Conservation (phyloP, 2,113 vertebrate genomes). For the Laticauda laticaudata region DNA sequence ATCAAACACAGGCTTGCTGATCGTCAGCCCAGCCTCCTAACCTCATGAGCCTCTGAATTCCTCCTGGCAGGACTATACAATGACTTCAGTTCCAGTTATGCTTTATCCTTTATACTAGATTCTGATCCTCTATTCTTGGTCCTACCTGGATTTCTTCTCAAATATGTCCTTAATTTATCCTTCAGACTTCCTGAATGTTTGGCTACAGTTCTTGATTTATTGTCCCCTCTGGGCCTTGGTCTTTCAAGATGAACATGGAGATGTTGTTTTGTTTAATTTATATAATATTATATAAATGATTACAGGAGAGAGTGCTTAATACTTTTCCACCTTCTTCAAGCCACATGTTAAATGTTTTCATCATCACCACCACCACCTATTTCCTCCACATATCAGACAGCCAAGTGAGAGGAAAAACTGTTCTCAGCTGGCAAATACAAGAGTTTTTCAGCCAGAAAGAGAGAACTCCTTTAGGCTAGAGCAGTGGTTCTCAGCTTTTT, state of each 20-base stretch:
- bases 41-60: neutral
- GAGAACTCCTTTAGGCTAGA: neutral
- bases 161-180: neutral
- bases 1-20: neutral
- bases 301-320: neutral
- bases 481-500: too few species aligned
- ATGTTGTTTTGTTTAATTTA: neutral
- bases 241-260: neutral
- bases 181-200: neutral
- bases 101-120: neutral
- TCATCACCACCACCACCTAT: neutral
- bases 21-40: neutral
- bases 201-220: too few species aligned
- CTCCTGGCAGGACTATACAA: neutral
- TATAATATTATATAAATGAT: neutral
- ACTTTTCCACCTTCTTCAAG: neutral
- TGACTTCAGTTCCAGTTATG: neutral
- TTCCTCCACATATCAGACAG: neutral
- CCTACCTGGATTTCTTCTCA: neutral
- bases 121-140: neutral
- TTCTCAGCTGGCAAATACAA: neutral
- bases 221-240: neutral
- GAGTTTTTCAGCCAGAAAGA: neutral
- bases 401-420: neutral
- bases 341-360: neutral